Evolutionary conservation across 1,140 invertebrate genomes (phyloP).

Genomic region (Diplogasteroides magnus): DNA sequence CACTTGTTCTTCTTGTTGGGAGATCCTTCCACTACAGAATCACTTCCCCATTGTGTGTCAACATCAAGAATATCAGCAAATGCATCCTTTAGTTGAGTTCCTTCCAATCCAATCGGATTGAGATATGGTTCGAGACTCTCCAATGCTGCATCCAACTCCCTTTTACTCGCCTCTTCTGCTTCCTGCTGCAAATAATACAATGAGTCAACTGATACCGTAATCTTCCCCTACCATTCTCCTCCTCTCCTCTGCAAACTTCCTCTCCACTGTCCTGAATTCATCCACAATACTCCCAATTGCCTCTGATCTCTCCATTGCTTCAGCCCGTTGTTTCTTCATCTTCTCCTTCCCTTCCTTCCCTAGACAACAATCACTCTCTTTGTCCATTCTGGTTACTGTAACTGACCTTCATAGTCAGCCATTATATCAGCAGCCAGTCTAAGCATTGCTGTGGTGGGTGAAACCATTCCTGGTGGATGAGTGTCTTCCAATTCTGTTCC

Average conservation of each 20-base stretch:
- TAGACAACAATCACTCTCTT: background rate
- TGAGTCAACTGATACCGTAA: too few species aligned
- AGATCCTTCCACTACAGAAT: too few species aligned
- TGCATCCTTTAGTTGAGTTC: too few species aligned
- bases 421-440: background rate
- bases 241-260: background rate
- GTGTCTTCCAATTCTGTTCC: background rate
- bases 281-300: background rate
- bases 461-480: background rate
- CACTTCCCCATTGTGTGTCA: too few species aligned
- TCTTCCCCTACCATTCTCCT: background rate
- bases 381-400: background rate
- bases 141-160: too few species aligned
- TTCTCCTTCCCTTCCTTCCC: background rate
- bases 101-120: too few species aligned
- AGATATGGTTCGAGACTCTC: too few species aligned
- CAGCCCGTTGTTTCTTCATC: background rate
- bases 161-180: too few species aligned
- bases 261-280: background rate
- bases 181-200: too few species aligned
- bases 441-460: background rate
- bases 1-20: too few species aligned
- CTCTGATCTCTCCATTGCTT: background rate
- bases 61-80: too few species aligned
- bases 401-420: background rate